Evolutionary conservation across 2,888 invertebrate species (phyloP).

Genomic region (Lithophane semibrunnea): DNA sequence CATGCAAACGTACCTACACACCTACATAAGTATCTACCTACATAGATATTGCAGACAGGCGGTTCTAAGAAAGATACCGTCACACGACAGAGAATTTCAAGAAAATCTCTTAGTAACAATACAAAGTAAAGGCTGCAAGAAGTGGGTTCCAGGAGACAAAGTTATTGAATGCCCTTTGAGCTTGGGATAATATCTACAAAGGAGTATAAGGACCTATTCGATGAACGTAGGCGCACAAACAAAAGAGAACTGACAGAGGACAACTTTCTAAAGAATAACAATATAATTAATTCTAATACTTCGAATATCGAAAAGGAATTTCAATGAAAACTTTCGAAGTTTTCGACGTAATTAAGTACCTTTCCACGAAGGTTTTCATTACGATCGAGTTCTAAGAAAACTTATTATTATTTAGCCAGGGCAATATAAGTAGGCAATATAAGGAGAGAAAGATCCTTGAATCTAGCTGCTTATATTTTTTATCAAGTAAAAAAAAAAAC

Average conservation of each 20-base stretch:
- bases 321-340: constrained; percentile 16
- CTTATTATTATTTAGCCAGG: no score
- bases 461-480: neutral
- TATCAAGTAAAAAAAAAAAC: neutral
- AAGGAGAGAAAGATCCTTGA: no score
- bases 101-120: constrained; percentile 69
- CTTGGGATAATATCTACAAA: constrained; percentile 33
- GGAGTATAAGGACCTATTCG: neutral
- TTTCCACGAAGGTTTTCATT: constrained; percentile 33
- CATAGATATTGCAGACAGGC: constrained; percentile 52
- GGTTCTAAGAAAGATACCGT: constrained; percentile 66
- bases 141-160: constrained; percentile 40
- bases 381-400: constrained; percentile 38
- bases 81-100: constrained; percentile 61
- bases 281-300: constrained; percentile 3
- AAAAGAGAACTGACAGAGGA: neutral
- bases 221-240: constrained; percentile 4
- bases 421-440: neutral
- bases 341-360: constrained; percentile 19
- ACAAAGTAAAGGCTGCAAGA: constrained; percentile 62
- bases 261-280: constrained; percentile 3
- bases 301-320: constrained; percentile 17
- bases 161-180: constrained; percentile 40
- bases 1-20: constrained; percentile 17
- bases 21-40: constrained; percentile 30